Percentiles rank a stretch among this genome's conserved stretches.
These are phyloP conservation scores for Drosophila suzukii DNA, from an alignment of 1,140 invertebrate genomes.

Conservation along the genomic window DNA sequence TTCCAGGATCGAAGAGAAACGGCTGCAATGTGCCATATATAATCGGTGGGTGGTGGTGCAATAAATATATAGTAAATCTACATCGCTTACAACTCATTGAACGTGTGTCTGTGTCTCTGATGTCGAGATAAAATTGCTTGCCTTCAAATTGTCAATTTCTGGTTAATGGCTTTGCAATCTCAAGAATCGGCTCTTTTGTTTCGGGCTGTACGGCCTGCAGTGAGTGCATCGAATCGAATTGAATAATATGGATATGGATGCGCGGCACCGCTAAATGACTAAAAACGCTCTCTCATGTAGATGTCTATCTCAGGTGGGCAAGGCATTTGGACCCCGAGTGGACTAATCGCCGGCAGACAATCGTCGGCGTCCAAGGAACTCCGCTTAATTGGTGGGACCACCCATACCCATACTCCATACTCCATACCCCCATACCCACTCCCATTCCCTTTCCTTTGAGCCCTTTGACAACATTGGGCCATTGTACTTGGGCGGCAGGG, in stretches of 20 bases:
- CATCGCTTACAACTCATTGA: not conserved
- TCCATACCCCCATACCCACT: too few relatives aligned
- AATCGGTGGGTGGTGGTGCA: constrained; percentile 13
- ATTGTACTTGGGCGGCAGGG: constrained; percentile 13
- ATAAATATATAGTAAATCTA: too few relatives aligned
- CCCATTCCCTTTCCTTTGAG: not conserved
- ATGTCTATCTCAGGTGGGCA: constrained; percentile 39
- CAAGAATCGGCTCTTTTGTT: constrained; percentile 68
- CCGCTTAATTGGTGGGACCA: constrained; percentile 43
- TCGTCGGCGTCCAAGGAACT: constrained; percentile 18
- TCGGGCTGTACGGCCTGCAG: constrained; percentile 5
- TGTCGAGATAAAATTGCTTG: constrained; percentile 44
- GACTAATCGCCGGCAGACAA: constrained; percentile 47
- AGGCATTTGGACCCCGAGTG: not conserved
- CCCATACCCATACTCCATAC: not conserved
- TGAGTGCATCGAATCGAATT: constrained; percentile 14
- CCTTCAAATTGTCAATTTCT: constrained; percentile 66
- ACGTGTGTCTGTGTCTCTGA: constrained; percentile 15
- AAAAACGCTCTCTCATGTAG: constrained; percentile 37
- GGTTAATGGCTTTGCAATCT: constrained; percentile 47
- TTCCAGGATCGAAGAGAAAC: constrained; percentile 1
- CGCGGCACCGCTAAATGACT: constrained; percentile 38
- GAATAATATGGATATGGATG: constrained; percentile 44
- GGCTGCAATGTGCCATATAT: not conserved
- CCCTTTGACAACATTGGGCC: constrained; percentile 27